Conservation (phyloP, 37 sponge, comb jelly and placozoan genomes). For the Haliclona indistincta region DNA sequence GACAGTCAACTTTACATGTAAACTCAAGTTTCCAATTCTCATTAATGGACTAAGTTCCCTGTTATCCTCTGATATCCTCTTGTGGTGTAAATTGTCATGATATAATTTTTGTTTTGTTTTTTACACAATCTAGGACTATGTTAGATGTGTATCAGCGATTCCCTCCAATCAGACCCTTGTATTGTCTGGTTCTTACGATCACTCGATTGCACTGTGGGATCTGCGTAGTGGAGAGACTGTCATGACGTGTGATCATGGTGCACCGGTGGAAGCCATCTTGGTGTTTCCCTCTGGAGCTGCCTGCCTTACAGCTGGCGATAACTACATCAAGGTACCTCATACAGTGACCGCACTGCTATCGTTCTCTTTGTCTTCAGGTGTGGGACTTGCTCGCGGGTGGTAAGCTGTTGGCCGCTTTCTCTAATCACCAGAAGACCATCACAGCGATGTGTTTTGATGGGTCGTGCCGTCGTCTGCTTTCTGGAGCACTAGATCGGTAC, state of each 20-base stretch:
- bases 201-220: slow-evolving; percentile 93
- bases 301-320: slow-evolving; percentile 82
- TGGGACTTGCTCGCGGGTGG: slow-evolving; percentile 91
- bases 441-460: slow-evolving; percentile 84
- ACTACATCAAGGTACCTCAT: slow-evolving; percentile 68
- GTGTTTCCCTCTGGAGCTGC: slow-evolving; percentile 84
- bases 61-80: not conserved
- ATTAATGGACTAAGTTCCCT: not conserved
- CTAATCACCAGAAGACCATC: slow-evolving; percentile 98
- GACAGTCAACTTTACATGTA: not conserved
- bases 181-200: slow-evolving; percentile 91
- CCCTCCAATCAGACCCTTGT: slow-evolving; percentile 45
- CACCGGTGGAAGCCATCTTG: slow-evolving; percentile 88
- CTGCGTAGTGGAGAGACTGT: slow-evolving; percentile 40
- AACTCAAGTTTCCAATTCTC: not conserved
- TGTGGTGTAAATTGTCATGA: not conserved
- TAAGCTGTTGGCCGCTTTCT: slow-evolving; percentile 57
- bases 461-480: slow-evolving; percentile 66
- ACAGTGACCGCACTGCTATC: too few species aligned
- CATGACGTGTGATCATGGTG: slow-evolving; percentile 75
- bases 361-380: too few species aligned
- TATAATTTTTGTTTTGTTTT: slow-evolving; percentile 2
- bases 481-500: slow-evolving; percentile 87
- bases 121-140: slow-evolving; percentile 55
- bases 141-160: slow-evolving; percentile 37